Evolutionary conservation across 2,113 vertebrate genomes (phyloP).

Genomic region (Fregata magnificens): DNA sequence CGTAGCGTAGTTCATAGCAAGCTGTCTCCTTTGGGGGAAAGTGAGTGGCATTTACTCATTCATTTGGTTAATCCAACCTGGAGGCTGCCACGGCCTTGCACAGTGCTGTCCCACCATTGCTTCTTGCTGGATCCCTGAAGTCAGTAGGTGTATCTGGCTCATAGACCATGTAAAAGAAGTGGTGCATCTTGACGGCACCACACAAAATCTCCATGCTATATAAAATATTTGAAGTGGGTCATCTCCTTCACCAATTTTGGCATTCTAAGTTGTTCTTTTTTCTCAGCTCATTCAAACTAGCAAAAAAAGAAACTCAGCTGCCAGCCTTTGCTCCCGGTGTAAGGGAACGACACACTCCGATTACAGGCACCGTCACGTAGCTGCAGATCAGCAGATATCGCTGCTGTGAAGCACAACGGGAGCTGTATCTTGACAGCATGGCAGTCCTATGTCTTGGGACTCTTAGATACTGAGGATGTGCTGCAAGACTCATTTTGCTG

Average conservation of each 20-base stretch:
- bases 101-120: background rate
- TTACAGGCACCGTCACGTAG: fast-evolving
- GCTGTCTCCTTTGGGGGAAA: background rate
- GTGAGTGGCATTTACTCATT: background rate
- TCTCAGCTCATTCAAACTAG: background rate
- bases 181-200: background rate
- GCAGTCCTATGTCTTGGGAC: background rate
- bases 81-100: background rate
- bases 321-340: background rate
- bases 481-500: background rate
- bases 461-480: background rate
- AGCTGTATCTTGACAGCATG: background rate
- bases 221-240: background rate
- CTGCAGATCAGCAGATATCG: background rate
- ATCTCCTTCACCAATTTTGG: background rate
- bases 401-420: background rate
- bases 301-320: background rate
- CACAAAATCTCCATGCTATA: background rate
- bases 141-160: background rate
- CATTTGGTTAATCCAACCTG: background rate
- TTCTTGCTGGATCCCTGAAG: background rate
- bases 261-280: background rate
- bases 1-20: background rate
- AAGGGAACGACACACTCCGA: fast-evolving
- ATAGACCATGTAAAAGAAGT: background rate